Base-by-base conservation (phyloP, 2,113 vertebrate genomes). In the Ciconia maguari region DNA sequence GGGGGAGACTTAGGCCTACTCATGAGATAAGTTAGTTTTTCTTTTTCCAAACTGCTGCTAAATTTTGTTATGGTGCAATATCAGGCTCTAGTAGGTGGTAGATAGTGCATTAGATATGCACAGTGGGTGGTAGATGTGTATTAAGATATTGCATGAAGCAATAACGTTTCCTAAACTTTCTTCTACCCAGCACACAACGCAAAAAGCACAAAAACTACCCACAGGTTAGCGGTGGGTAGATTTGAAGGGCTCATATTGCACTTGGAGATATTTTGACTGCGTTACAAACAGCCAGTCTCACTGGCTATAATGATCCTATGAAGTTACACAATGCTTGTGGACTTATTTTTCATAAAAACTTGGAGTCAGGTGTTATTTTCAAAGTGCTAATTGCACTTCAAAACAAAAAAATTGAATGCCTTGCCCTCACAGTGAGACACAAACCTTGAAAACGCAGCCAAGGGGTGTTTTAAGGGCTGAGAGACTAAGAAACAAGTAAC, bases 41-140 rank as follows among this genome's bases (percentile, higher is more conserved):
- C 78, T 90, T 83, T 51, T 81, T 86, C 55, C 68, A 83, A 78
- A 86, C 14, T 80, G 51, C 51, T 87, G 77, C 75, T 89, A 44
- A 51, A 84, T 89, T 72, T 82, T 95, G 78, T 79, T 95, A 87
- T 94, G 86, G 91, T 55, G 71, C 89, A 96, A 66, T 69, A 77
- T 93, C 91, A 95, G 79, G 64, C 66, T 88, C 82, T 80, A 1
- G 75, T 80, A 90, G 51, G 95, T 78, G 89, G 93, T 94, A 96
- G 95, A 96, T 95, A 93, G 55, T 8, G 36, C 64, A 90, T 86
- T 90, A 96, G 94, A 96, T 96, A 96, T 77, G 78, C 85, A 93
- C 82, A 90, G 92, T 83, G 90, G 92, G 87, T 95, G 94, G 96
- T 96, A 96, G 94, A 97, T 96, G 44, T 41, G 26, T 83, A 66